A percentile compares a stretch with the other conserved stretches of the same genome.
These are phyloP conservation scores for Cheiracanthium punctorium DNA, from an alignment of 2,888 invertebrate species.

Conservation along the genomic window DNA sequence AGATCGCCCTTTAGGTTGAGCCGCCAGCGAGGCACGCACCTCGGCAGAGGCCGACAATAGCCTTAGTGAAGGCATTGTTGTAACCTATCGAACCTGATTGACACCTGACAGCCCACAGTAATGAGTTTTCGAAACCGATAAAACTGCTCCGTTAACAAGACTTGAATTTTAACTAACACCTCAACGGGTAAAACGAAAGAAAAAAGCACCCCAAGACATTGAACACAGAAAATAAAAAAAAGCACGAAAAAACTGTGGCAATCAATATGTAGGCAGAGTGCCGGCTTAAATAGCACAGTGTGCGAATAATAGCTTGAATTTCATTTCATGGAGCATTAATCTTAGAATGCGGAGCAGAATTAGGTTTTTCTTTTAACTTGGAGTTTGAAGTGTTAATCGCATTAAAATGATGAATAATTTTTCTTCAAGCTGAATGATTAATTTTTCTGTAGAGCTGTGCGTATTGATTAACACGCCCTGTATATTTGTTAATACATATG, in stretches of 20 bases:
- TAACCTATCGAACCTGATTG: slow-evolving; percentile 31
- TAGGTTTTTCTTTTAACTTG: neutral
- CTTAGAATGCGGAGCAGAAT: neutral
- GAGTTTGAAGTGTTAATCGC: slow-evolving; percentile 3
- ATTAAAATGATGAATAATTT: slow-evolving; percentile 5
- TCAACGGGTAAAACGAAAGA: slow-evolving; percentile 18
- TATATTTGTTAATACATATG: neutral
- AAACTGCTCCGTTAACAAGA: slow-evolving; percentile 54
- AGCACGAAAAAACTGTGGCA: slow-evolving; percentile 16
- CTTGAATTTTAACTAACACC: slow-evolving; percentile 67
- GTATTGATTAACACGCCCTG: neutral
- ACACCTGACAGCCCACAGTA: slow-evolving; percentile 58
- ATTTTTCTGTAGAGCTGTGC: neutral
- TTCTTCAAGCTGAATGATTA: neutral
- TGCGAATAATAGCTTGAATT: neutral
- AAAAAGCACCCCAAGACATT: slow-evolving; percentile 20
- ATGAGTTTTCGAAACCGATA: slow-evolving; percentile 62
- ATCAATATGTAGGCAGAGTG: slow-evolving; percentile 59
- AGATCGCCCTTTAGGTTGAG: neutral
- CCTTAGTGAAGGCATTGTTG: slow-evolving; percentile 31
- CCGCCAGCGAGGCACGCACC: slow-evolving; percentile 15
- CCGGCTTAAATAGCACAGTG: slow-evolving; percentile 42
- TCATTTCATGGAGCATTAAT: neutral
- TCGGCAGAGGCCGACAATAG: slow-evolving; percentile 32
- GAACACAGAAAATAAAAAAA: slow-evolving; percentile 23